These are phyloP conservation scores for Rhynchonema sp. DNA, from an alignment of 2,888 invertebrate genomes.

Conservation along the genomic window DNA sequence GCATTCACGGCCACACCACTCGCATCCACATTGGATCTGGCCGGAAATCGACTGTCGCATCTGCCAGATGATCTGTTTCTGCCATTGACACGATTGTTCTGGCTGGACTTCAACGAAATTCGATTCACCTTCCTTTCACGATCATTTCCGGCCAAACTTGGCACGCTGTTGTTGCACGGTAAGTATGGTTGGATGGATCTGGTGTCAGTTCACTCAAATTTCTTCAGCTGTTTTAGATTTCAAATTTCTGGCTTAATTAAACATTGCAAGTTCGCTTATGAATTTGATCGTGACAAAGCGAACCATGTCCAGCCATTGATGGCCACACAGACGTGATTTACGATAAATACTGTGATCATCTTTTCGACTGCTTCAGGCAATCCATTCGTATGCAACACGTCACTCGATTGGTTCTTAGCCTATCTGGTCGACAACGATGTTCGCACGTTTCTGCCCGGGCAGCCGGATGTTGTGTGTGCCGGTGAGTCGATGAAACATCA, in stretches of 20 bases:
- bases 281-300: too few relatives aligned
- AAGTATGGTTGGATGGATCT: background rate
- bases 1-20: background rate
- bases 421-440: constrained; percentile 16
- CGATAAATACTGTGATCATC: too few relatives aligned
- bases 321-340: too few relatives aligned
- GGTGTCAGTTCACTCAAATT: too few relatives aligned
- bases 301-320: too few relatives aligned
- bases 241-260: too few relatives aligned
- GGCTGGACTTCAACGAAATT: background rate
- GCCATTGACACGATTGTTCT: background rate
- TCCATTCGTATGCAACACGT: constrained; percentile 18
- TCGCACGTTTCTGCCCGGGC: constrained; percentile 22
- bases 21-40: background rate
- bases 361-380: constrained; percentile 14
- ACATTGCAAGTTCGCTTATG: too few relatives aligned
- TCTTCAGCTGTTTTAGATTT: too few relatives aligned
- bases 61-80: background rate
- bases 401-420: constrained; percentile 19
- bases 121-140: background rate
- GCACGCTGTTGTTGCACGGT: background rate
- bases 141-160: background rate
- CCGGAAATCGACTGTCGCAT: background rate
- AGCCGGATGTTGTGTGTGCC: constrained; percentile 20
- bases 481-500: background rate